These are phyloP conservation scores for Malacoraja senta DNA, from an alignment of 2,797 vertebrate species.

Conservation along the genomic window DNA sequence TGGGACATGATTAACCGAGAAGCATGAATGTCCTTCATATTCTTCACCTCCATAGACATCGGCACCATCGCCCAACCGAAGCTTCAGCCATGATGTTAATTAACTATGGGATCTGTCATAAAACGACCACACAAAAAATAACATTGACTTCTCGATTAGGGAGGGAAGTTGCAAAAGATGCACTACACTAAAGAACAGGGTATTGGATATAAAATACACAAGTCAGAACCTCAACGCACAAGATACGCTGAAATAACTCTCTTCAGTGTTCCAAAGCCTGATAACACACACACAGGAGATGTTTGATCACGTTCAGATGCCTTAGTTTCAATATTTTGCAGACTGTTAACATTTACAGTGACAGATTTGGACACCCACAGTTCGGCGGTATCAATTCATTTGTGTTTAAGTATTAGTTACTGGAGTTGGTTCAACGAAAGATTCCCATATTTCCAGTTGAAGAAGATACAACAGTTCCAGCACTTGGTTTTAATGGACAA, in stretches of 20 bases:
- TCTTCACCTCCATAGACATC: neutral
- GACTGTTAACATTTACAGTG: conserved; percentile 12
- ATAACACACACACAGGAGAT: neutral
- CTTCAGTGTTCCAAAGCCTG: conserved; percentile 1
- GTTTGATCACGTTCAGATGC: neutral
- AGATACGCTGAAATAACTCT: neutral
- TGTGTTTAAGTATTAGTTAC: neutral
- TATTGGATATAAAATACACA: neutral
- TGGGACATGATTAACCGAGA: neutral
- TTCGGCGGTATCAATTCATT: neutral
- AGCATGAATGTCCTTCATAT: neutral
- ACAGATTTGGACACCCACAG: neutral
- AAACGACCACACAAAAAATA: neutral
- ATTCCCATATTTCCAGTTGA: neutral
- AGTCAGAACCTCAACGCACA: neutral
- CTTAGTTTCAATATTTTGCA: neutral
- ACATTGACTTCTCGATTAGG: too few relatives aligned
- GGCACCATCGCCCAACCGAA: neutral
- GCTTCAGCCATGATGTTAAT: neutral
- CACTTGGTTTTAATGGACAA: conserved; percentile 22
- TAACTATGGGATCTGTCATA: neutral
- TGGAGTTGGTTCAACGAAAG: neutral
- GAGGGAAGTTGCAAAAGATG: neutral
- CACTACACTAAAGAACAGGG: neutral
- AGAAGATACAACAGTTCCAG: neutral